Evolutionary conservation across 1,140 invertebrate genomes (phyloP), one percentile per base, ranked within the genome.

Genomic region (Drosophila melanogaster): DNA sequence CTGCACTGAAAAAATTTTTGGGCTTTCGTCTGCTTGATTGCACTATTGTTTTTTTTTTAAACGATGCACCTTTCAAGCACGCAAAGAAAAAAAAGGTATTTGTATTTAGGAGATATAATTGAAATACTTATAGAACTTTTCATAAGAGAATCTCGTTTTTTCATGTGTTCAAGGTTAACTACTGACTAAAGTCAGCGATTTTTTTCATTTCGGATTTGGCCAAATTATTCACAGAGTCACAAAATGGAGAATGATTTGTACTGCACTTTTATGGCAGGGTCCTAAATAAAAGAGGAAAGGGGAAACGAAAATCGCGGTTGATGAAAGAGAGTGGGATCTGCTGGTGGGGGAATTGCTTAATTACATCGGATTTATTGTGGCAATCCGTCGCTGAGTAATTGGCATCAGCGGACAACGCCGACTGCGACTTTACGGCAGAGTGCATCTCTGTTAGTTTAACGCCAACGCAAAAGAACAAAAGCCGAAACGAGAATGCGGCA

Each of bases 231-330:
- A 90, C 72, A 75, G 58, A 60, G 69, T 71, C 47, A 64, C 80
- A 83, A 89, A 89, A 84, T 80, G 85, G 84, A 80, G 72, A 51
- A 84, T 89, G 84, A 89, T 89, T 89, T 89, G 84, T 89, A 89
- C 62, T 77, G 84, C 43, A 62, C 69, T 87, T 89, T 89, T 89
- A 78, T 84, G 81, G 84, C 67, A 77, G 66, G 50, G 30, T 41
- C 33, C 15, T 41, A 22, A 38, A 22, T 14, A 10, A 60, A 19
- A 22, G 26, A 15, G 17, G 30, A 44, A 55, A 50, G 55, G 43
- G 40, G 30, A 22, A 14, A 53, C 14, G 44, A 67, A 53, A 15
- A 24, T 49, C 51, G 19, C 17, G 19, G 50, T 41, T 64, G 62
- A 24, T 15, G 24, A 33, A 44, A 24, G 15, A n/a, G n/a, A 19